phyloP scores from a whole-genome alignment of 2,113 vertebrate genomes.

The Psittacara wagleri region DNA sequence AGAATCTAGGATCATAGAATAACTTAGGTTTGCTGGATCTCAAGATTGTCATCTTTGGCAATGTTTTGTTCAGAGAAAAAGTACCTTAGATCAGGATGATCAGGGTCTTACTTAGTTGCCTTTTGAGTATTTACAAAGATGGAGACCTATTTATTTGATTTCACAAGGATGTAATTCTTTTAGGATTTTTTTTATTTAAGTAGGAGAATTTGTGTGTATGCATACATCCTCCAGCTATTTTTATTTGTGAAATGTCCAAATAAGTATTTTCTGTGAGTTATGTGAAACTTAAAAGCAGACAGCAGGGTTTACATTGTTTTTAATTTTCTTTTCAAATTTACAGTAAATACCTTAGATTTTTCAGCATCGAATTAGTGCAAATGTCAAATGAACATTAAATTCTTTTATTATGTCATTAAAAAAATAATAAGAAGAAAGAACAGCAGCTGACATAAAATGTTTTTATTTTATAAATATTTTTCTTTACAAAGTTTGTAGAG shows the following conservation, averaged over 20 bases:
- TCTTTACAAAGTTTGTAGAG: conserved; percentile 8
- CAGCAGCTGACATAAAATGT: background rate
- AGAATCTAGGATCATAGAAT: background rate
- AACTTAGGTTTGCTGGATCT: background rate
- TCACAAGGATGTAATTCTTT: background rate
- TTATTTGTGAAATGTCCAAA: background rate
- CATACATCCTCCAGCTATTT: background rate
- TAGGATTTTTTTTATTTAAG: background rate
- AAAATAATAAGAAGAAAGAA: background rate
- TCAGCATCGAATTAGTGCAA: background rate
- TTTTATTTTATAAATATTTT: background rate
- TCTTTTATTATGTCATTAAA: background rate
- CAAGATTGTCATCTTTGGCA: background rate
- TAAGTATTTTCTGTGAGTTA: background rate
- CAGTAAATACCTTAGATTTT: background rate
- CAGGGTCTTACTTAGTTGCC: background rate
- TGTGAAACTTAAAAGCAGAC: background rate
- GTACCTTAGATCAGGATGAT: background rate
- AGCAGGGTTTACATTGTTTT: fast-evolving
- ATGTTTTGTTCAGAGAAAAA: background rate
- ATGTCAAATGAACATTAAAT: background rate
- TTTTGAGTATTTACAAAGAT: background rate
- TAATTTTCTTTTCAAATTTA: background rate
- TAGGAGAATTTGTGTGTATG: background rate
- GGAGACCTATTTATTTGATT: background rate